Evolutionary conservation across 2,113 vertebrate genomes (phyloP), one percentile per base, ranked within the genome.

Genomic region (Balaeniceps rex): DNA sequence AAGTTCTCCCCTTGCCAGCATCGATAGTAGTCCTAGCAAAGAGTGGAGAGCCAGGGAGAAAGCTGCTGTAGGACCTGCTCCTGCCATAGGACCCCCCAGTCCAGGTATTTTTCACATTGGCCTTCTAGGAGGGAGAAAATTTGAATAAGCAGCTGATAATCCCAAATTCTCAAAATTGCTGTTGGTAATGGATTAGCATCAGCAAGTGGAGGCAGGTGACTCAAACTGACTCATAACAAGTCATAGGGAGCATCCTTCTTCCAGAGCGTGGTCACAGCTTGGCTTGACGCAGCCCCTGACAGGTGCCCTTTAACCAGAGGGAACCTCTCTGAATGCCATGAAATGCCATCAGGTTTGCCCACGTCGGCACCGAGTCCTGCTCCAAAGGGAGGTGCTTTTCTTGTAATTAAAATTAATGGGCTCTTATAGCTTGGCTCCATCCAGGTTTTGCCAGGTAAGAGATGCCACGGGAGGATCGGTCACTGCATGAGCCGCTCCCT

Each of bases 281-380:
- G 70, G 47, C 75, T 80, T 33, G 13, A 14, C 0, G 1, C n/a
- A 68, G 89, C 87, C 65, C 68, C 78, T 69, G 76, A 21, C 12
- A 11, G 29, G 42, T 36, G 52, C 19, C 49, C 58, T 86, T 74
- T 83, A n/a, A 36, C 26, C 57, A 51, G 63, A 52, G 58, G 36
- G 36, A 49, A 47, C 51, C 65, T 78, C 46, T 74, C 69, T 10
- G 42, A 71, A 52, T n/a, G 55, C 70, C 42, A 21, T 2, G 12
- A 61, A 66, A 26, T 44, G 58, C 68, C 70, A 19, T 1, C 17
- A 28, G 74, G 40, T 71, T 68, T 74, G 36, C 34, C 64, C 31
- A 3, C 7, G 8, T 11, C 0, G 0, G 40, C 28, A 21, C 57
- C 4, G 3, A 68, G 75, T 72, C 61, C 75, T 44, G n/a, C 63